Conservation (phyloP, 2,113 vertebrate species). For the Crotophaga sulcirostris region DNA sequence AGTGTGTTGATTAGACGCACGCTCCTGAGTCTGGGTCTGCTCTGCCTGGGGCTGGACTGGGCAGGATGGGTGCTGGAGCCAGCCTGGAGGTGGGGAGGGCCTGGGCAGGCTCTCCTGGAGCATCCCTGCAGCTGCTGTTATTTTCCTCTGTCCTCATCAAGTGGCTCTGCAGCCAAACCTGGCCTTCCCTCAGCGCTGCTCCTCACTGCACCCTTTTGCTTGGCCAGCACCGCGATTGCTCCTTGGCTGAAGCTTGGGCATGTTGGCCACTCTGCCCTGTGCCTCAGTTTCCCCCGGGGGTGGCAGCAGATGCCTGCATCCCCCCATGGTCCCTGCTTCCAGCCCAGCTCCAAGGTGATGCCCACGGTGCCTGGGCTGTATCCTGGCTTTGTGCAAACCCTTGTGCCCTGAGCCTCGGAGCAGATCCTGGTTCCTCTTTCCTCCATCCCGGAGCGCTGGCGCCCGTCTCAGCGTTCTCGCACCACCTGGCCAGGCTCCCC, state of each 20-base stretch:
- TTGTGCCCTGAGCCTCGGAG: neutral
- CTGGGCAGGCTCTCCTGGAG: neutral
- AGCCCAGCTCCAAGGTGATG: neutral
- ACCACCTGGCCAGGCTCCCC: neutral
- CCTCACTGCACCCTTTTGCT: no score
- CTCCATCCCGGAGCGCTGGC: accelerated
- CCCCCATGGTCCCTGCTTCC: no score
- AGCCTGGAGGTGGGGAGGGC: neutral
- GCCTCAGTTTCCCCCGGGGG: no score
- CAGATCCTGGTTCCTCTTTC: neutral
- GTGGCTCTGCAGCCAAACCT: neutral
- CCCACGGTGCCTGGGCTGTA: accelerated
- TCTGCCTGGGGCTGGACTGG: accelerated
- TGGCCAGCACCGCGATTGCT: no score
- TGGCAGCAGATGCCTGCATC: no score
- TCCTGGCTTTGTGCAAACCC: neutral
- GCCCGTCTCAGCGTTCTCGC: neutral
- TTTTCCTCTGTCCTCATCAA: neutral
- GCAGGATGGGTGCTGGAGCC: neutral
- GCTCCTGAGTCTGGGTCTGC: neutral
- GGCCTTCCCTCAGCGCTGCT: no score
- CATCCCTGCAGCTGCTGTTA: accelerated
- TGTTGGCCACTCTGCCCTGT: no score
- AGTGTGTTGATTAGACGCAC: conserved; percentile 41
- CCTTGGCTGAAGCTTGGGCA: no score